Evolutionary conservation across 2,797 vertebrate species (phyloP), one percentile per base, ranked within the genome.

Genomic region (Podargus strigoides): DNA sequence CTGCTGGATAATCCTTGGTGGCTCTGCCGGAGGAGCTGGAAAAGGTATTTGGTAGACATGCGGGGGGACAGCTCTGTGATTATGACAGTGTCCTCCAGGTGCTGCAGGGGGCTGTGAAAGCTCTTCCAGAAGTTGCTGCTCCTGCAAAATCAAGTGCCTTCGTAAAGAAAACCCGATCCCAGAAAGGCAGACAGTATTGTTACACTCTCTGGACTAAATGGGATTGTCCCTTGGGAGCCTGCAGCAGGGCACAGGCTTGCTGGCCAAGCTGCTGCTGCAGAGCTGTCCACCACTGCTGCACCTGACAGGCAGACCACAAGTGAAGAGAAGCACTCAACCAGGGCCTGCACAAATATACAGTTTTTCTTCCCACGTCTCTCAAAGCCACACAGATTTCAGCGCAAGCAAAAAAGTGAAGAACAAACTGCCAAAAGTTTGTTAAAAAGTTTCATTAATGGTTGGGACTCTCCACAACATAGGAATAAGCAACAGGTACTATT

Each of bases 71-170:
- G 95, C 59, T 30, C 81, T 87, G 3, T 42, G 73, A 69, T 91
- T 90, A 13, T 69, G 96, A 90, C 72, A 85, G 11, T 58, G 78
- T 24, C 84, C 60, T 36, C 95, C 96, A 80, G 91, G 95, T 97
- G 98, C 97, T 49, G 97, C 95, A 21, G 77, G 94, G 30, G 97
- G 97, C 78, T 93, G 94, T 53, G 96, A 93, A 15, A 97, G 89
- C 69, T 98, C 97, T 18, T 98, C 98, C 90, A 98, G 92, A 87
- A 98, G 96, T 55, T 97, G 98, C 82, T 98, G 98, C 49, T 99
- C 98, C 99, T 99, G 81, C 46, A 94, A 75, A 47, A 60, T 58
- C 62, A 89, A 64, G 49, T 19, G 3, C 47, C 26, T 58, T 60
- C 27, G 24, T 50, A 49, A 67, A 37, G 46, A 19, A 80, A 83